Percentiles rank a stretch among this genome's conserved stretches.
phyloP scores from a whole-genome alignment of 37 sponge, comb jelly and placozoan genomes.

The Tethya wilhelma region DNA sequence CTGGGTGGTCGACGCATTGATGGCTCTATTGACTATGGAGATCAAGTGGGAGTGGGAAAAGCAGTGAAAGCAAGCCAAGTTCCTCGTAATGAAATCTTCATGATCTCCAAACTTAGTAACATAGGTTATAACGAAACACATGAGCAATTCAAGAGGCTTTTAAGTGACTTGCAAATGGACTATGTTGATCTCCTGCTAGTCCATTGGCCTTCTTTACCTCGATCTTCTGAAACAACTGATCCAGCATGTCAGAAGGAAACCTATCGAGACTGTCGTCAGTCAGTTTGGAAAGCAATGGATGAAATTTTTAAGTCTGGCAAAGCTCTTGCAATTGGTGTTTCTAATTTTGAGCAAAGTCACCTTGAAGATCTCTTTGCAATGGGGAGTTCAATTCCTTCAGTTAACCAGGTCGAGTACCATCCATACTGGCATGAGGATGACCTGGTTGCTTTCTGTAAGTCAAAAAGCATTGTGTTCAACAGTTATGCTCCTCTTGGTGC shows the following conservation, averaged over 20 bases:
- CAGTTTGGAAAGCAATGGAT: slow-evolving; percentile 18
- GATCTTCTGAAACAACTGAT: background rate
- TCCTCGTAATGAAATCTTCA: slow-evolving; percentile 26
- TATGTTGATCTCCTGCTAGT: slow-evolving; percentile 38
- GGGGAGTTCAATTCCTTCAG: slow-evolving; percentile 9
- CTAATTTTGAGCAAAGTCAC: slow-evolving; percentile 28
- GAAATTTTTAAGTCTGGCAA: slow-evolving; percentile 8
- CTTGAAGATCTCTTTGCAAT: background rate
- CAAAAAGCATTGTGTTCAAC: slow-evolving; percentile 22
- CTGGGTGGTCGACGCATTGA: slow-evolving; percentile 24
- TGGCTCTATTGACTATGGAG: slow-evolving; percentile 5
- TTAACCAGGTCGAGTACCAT: slow-evolving; percentile 41
- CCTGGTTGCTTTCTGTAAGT: slow-evolving; percentile 9
- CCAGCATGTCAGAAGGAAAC: slow-evolving; percentile 17
- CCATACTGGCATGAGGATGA: slow-evolving; percentile 41
- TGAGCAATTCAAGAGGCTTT: background rate
- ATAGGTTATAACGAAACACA: slow-evolving; percentile 43
- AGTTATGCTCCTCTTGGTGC: too few species aligned
- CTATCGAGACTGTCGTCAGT: slow-evolving; percentile 11
- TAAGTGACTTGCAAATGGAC: slow-evolving; percentile 14
- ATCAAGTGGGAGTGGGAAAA: slow-evolving; percentile 20
- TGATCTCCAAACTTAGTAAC: slow-evolving; percentile 42
- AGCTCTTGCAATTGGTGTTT: slow-evolving; percentile 35
- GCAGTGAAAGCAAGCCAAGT: slow-evolving; percentile 6
- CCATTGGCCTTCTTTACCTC: slow-evolving; percentile 10